Evolutionary conservation across 2,113 vertebrate species (phyloP).

Genomic region (Actinemys pallida): DNA sequence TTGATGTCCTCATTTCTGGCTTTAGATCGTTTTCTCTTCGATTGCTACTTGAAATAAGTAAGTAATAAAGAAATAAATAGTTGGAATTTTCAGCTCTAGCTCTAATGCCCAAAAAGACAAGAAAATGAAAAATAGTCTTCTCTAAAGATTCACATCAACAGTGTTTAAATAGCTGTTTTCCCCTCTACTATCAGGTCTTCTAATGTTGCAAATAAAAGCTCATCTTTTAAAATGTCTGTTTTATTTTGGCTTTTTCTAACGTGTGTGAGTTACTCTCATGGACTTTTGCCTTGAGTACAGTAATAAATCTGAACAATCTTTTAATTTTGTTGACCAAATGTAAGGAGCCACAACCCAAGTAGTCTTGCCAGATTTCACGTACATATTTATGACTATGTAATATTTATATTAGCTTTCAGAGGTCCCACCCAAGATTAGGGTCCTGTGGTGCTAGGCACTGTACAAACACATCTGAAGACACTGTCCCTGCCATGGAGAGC

Average conservation of each 20-base stretch:
- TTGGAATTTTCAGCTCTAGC: background rate
- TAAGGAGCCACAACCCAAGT: background rate
- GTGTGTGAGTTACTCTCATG: background rate
- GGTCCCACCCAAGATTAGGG: background rate
- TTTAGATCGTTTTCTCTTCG: background rate
- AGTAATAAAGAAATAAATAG: background rate
- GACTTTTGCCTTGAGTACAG: background rate
- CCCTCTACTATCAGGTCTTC: background rate
- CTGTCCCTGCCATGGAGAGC: background rate
- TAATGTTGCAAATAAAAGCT: background rate
- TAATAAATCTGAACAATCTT: background rate
- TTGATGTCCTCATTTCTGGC: background rate
- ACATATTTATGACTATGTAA: background rate
- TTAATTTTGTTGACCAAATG: background rate
- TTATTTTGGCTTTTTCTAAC: background rate
- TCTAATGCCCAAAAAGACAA: background rate
- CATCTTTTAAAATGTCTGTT: background rate
- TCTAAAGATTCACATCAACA: background rate
- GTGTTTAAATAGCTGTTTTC: background rate
- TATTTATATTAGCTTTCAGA: background rate
- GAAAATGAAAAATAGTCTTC: background rate
- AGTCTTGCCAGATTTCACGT: background rate
- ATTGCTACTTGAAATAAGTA: background rate
- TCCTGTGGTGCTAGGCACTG: background rate
- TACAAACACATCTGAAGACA: background rate